Percentiles rank a stretch among this genome's conserved stretches.
Evolutionary conservation across 2,797 vertebrate species (phyloP).

Genomic region (Phoebastria nigripes): DNA sequence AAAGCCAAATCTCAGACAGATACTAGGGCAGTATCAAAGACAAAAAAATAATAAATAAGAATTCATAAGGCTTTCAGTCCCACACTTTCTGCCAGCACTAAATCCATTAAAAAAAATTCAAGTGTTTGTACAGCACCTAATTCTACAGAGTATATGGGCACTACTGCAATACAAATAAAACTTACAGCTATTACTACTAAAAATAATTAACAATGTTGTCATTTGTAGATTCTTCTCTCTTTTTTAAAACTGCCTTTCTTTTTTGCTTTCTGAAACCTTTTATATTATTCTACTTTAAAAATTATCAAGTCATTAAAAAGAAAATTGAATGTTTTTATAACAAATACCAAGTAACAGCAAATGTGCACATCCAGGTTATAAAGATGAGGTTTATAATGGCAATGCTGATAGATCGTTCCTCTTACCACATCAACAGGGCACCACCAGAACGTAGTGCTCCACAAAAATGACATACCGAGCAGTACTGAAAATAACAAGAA

Average conservation of each 20-base stretch:
- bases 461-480: constrained; percentile 57
- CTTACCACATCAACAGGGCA: constrained; percentile 22
- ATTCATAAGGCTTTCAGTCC: not conserved
- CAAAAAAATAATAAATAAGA: not conserved
- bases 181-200: not conserved
- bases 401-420: constrained; percentile 9
- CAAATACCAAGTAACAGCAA: not conserved
- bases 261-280: not conserved
- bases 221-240: not conserved
- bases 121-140: not conserved
- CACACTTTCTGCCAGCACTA: not conserved
- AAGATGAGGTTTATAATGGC: constrained; percentile 40
- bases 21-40: not conserved
- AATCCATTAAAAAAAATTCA: not conserved
- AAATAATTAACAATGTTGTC: not conserved
- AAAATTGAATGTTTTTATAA: constrained; percentile 12
- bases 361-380: not conserved
- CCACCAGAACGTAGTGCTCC: constrained; percentile 37
- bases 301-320: constrained; percentile 14
- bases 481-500: constrained; percentile 35
- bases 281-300: constrained; percentile 2
- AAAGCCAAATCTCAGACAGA: not conserved
- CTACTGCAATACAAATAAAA: not conserved
- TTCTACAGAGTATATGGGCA: not conserved
- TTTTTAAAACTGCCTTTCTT: not conserved